Evolutionary conservation across 2,113 vertebrate genomes (phyloP).

Genomic region (Myotis yumanensis): DNA sequence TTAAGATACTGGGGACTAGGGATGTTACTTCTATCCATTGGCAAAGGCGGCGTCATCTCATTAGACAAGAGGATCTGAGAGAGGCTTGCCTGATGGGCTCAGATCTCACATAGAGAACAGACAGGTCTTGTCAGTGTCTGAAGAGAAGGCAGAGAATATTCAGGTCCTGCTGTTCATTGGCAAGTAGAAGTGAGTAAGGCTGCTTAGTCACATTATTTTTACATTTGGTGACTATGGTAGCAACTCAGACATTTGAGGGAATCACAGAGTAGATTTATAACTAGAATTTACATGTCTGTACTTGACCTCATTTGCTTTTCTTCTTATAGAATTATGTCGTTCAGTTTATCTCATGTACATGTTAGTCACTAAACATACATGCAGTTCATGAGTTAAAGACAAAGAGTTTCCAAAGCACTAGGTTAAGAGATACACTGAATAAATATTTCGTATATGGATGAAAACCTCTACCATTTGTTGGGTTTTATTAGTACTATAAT

Average conservation of each 20-base stretch:
- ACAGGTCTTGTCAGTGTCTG: no score
- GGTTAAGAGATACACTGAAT: fast-evolving
- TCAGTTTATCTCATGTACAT: not conserved
- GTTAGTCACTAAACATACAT: not conserved
- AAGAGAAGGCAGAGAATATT: fast-evolving
- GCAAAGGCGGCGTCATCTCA: not conserved
- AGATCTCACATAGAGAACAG: not conserved
- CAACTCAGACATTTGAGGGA: not conserved
- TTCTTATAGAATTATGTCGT: not conserved
- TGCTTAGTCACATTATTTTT: not conserved
- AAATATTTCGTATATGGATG: fast-evolving
- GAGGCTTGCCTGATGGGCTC: not conserved
- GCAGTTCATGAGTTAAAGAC: not conserved
- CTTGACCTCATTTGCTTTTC: not conserved
- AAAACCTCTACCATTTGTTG: not conserved
- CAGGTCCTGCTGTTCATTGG: no score
- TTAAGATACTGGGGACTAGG: not conserved
- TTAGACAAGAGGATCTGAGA: not conserved
- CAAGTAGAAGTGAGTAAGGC: not conserved
- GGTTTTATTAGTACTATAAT: not conserved
- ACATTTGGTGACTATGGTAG: not conserved
- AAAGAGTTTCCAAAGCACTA: not conserved
- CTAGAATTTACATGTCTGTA: not conserved
- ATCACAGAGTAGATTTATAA: not conserved
- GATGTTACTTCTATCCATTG: fast-evolving